Percentiles rank a stretch among this genome's conserved stretches.
These are phyloP conservation scores for Ceryle rudis DNA, from an alignment of 2,797 vertebrate genomes.

Conservation along the genomic window DNA sequence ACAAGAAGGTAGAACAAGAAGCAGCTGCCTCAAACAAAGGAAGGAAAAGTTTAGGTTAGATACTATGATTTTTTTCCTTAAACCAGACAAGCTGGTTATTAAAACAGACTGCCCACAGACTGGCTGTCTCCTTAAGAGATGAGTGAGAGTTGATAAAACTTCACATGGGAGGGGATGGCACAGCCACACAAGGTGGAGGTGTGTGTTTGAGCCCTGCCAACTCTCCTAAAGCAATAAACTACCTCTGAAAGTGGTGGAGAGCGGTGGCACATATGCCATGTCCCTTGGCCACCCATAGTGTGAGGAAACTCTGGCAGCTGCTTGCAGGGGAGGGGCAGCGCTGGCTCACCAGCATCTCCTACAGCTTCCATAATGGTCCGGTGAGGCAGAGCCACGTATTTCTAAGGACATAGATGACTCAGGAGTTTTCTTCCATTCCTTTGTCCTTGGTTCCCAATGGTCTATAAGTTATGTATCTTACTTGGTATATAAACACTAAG, in stretches of 20 bases:
- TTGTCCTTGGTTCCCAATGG: not conserved
- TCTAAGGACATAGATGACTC: not conserved
- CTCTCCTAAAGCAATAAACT: not conserved
- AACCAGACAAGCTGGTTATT: constrained; percentile 17
- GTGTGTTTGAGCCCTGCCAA: not conserved
- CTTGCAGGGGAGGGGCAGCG: not conserved
- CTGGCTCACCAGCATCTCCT: not conserved
- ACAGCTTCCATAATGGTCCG: not conserved
- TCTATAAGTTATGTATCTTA: not conserved
- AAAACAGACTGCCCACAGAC: not conserved
- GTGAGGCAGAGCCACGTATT: not conserved
- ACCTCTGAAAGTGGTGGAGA: not conserved
- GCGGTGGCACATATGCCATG: rapidly evolving
- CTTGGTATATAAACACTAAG: not conserved
- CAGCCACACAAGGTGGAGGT: not conserved
- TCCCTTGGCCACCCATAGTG: rapidly evolving
- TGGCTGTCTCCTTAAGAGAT: not conserved
- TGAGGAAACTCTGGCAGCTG: not conserved
- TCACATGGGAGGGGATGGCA: not conserved
- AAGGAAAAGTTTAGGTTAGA: constrained; percentile 53
- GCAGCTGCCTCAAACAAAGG: constrained; percentile 55
- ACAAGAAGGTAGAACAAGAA: constrained; percentile 72
- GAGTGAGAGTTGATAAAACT: not conserved
- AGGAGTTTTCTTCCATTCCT: not conserved
- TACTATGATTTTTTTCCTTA: not conserved